These are phyloP conservation scores for Paedocypris micromegethes DNA, from an alignment of 2,797 vertebrate species.

Conservation along the genomic window DNA sequence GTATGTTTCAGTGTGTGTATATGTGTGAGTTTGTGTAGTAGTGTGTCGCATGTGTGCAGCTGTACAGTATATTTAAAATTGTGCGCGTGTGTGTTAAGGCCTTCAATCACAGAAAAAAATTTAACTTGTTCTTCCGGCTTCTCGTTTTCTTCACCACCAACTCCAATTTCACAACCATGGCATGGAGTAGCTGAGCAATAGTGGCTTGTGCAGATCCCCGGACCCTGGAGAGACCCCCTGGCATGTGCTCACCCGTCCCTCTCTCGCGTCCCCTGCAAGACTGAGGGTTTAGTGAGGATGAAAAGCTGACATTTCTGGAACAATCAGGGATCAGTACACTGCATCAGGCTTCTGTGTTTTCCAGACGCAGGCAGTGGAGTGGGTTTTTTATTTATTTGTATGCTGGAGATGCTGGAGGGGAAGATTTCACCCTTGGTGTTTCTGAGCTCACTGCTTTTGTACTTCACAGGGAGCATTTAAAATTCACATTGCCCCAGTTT, in stretches of 20 bases:
- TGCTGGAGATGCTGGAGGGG: conserved; percentile 38
- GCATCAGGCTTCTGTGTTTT: conserved; percentile 34
- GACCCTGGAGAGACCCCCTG: background rate
- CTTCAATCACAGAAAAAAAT: background rate
- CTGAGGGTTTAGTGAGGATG: conserved; percentile 29
- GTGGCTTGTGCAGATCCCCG: background rate
- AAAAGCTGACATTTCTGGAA: conserved; percentile 43
- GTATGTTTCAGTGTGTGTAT: no score
- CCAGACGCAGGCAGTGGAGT: conserved; percentile 30
- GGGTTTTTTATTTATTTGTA: conserved; percentile 32
- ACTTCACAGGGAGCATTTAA: conserved; percentile 51
- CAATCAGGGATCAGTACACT: conserved; percentile 30
- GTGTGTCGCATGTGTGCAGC: no score
- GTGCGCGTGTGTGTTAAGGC: no score
- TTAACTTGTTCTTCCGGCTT: conserved; percentile 12
- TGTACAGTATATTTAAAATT: no score
- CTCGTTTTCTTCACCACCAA: background rate
- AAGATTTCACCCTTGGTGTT: conserved; percentile 36
- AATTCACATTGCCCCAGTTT: conserved; percentile 53
- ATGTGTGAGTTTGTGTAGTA: no score
- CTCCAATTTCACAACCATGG: conserved; percentile 19
- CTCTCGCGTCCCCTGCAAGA: conserved; percentile 2
- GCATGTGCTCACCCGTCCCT: conserved; percentile 16
- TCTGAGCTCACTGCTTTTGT: conserved; percentile 41
- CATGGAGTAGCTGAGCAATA: background rate